These are phyloP conservation scores for Sebastes vulpes DNA, from an alignment of 2,797 vertebrate species.

Conservation along the genomic window DNA sequence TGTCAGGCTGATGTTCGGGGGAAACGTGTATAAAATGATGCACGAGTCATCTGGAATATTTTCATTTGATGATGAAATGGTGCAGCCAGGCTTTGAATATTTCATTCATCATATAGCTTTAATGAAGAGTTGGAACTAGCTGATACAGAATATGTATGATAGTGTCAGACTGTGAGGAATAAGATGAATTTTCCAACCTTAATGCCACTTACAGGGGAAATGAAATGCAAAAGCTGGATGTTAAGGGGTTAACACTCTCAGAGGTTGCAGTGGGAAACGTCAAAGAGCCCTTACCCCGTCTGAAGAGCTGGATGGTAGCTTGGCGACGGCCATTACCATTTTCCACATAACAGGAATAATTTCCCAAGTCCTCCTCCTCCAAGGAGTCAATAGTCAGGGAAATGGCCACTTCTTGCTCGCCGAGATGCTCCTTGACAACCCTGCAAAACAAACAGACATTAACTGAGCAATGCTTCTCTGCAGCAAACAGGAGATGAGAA, in stretches of 20 bases:
- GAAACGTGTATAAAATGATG: conserved; percentile 20
- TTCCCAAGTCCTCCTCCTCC: conserved; percentile 95
- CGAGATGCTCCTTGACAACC: conserved; percentile 95
- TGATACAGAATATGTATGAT: conserved; percentile 20
- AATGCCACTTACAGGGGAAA: background rate
- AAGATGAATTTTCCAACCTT: background rate
- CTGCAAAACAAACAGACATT: conserved; percentile 77
- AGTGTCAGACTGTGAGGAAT: background rate
- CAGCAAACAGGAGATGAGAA: background rate
- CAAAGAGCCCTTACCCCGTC: conserved; percentile 88
- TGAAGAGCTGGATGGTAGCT: conserved; percentile 94
- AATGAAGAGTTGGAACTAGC: conserved; percentile 22
- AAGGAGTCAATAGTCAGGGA: conserved; percentile 95
- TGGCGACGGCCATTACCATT: conserved; percentile 95
- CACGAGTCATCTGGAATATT: conserved; percentile 14
- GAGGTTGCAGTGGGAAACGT: background rate
- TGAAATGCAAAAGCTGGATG: background rate
- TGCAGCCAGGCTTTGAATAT: conserved; percentile 24
- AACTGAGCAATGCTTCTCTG: background rate
- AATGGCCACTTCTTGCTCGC: conserved; percentile 97
- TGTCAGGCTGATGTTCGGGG: background rate
- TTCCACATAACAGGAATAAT: conserved; percentile 98
- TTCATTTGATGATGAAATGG: conserved; percentile 43
- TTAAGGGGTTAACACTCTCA: background rate
- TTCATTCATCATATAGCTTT: conserved; percentile 34